These are phyloP conservation scores for Podocnemis expansa DNA, from an alignment of 2,113 vertebrate species.

Conservation along the genomic window DNA sequence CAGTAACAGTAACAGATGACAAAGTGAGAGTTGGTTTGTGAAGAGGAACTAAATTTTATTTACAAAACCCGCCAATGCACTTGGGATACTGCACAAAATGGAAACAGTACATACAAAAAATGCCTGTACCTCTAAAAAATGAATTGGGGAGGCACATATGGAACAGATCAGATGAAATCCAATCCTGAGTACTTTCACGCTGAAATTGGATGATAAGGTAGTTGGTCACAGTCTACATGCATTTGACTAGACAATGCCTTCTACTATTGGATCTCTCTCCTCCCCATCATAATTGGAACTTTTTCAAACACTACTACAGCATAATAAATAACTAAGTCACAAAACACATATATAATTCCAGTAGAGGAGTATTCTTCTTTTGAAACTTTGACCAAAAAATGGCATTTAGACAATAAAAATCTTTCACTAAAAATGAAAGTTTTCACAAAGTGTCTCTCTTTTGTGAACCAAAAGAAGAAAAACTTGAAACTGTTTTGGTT, in stretches of 20 bases:
- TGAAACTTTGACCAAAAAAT: neutral
- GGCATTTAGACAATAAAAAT: neutral
- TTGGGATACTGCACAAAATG: neutral
- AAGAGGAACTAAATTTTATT: neutral
- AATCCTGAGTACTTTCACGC: neutral
- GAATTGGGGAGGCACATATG: rapidly evolving
- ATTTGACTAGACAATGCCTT: neutral
- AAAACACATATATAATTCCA: neutral
- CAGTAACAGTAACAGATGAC: neutral
- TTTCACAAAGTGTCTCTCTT: neutral
- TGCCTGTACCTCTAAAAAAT: neutral
- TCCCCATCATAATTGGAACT: neutral
- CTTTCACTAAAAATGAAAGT: neutral
- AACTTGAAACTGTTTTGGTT: neutral
- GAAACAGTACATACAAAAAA: neutral
- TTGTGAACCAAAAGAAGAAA: neutral
- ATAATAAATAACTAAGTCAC: neutral
- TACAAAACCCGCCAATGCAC: neutral
- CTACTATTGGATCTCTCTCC: neutral
- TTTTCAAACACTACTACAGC: neutral
- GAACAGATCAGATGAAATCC: neutral
- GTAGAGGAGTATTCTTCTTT: neutral
- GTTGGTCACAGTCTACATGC: neutral
- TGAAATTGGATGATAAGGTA: rapidly evolving
- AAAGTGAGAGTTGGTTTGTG: neutral